Conservation (phyloP, 2,888 invertebrate species). For the Leucozona laternaria region DNA sequence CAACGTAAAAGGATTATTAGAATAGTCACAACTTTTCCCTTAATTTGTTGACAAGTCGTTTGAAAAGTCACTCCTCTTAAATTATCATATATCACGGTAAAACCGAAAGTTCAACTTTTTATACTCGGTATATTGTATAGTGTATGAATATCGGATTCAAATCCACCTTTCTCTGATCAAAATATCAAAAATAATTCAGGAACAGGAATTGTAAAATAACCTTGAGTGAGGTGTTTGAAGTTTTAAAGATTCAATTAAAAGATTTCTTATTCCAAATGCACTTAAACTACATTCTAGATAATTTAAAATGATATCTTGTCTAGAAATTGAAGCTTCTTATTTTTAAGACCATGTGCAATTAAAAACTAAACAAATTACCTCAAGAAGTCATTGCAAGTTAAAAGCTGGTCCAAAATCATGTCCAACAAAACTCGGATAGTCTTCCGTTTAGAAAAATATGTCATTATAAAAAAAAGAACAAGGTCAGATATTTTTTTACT, state of each 20-base stretch:
- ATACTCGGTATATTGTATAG: no score
- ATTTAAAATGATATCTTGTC: background rate
- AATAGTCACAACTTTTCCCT: no score
- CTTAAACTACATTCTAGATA: background rate
- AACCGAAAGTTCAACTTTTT: no score
- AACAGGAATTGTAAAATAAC: background rate
- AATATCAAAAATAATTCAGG: background rate
- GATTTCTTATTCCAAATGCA: background rate
- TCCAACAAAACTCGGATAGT: background rate
- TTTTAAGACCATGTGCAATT: background rate
- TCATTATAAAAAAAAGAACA: conserved; percentile 6
- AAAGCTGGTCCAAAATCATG: background rate
- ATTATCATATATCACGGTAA: no score
- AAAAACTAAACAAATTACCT: background rate
- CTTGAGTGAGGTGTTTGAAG: background rate
- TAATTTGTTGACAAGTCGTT: no score
- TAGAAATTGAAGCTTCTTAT: conserved; percentile 1
- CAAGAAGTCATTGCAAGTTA: background rate
- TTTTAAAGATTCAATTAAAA: background rate
- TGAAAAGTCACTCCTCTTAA: no score
- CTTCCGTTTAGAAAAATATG: conserved; percentile 4
- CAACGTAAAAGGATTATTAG: no score
- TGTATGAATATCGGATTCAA: background rate
- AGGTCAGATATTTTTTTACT: conserved; percentile 32
- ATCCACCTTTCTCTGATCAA: background rate